A percentile compares a stretch with the other conserved stretches of the same genome.
phyloP scores from a whole-genome alignment of 2,888 invertebrate genomes.

The Lymantria dispar region DNA sequence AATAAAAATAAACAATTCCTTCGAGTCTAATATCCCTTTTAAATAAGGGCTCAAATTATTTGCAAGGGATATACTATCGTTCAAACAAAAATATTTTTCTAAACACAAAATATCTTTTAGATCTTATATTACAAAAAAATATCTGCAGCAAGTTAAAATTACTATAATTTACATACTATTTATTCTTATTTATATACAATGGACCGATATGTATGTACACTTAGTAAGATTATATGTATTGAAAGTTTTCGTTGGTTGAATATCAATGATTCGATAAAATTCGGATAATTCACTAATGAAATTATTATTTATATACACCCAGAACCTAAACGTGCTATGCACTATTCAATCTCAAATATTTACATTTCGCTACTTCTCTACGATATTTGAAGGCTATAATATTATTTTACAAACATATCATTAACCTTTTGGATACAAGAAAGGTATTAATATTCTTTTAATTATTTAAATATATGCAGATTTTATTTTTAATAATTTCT shows the following conservation, averaged over 20 bases:
- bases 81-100: conserved; percentile 36
- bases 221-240: conserved; percentile 36
- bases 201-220: conserved; percentile 64
- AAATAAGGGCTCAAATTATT: conserved; percentile 81
- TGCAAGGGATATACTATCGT: conserved; percentile 70
- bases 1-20: background rate
- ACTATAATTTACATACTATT: conserved; percentile 39
- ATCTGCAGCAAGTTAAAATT: conserved; percentile 26
- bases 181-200: conserved; percentile 49
- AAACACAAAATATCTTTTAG: conserved; percentile 18
- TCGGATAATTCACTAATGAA: conserved; percentile 39
- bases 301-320: conserved; percentile 43
- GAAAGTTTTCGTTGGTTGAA: conserved; percentile 58
- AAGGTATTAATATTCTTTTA: conserved; percentile 1
- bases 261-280: conserved; percentile 47
- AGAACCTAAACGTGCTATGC: conserved; percentile 58
- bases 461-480: background rate
- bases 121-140: conserved; percentile 31
- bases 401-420: conserved; percentile 14
- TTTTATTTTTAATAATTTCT: conserved; percentile 15
- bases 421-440: conserved; percentile 16
- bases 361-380: conserved; percentile 34
- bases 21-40: conserved; percentile 71
- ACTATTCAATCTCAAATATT: conserved; percentile 49
- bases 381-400: conserved; percentile 22